These are phyloP conservation scores for Tiliacea aurago DNA, from an alignment of 2,888 invertebrate genomes.

Conservation along the genomic window DNA sequence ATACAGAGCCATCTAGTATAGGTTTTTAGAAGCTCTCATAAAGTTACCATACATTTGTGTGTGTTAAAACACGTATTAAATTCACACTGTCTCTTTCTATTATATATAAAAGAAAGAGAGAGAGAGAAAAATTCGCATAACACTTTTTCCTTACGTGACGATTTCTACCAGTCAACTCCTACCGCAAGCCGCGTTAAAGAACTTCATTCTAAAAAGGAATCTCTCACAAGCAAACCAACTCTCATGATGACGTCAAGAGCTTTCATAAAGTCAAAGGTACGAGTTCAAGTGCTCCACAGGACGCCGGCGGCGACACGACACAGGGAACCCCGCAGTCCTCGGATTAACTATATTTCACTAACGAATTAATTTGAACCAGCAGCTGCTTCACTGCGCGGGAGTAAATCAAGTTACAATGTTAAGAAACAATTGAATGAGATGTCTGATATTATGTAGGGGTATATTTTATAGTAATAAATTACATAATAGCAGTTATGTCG, in stretches of 20 bases:
- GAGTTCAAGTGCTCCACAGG: slow-evolving; percentile 75
- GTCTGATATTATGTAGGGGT: not conserved
- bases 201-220: not conserved
- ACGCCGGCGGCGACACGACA: slow-evolving; percentile 71
- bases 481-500: too few relatives aligned
- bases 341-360: slow-evolving; percentile 74
- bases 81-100: too few relatives aligned
- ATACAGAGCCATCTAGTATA: too few relatives aligned
- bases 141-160: too few relatives aligned
- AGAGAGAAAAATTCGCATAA: too few relatives aligned
- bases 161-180: too few relatives aligned
- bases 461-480: not conserved
- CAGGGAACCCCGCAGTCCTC: slow-evolving; percentile 68
- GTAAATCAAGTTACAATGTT: slow-evolving; percentile 33
- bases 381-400: slow-evolving; percentile 37
- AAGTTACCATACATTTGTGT: too few relatives aligned
- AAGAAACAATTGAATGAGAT: slow-evolving; percentile 24
- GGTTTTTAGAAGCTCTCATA: too few relatives aligned
- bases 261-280: slow-evolving; percentile 58
- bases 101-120: too few relatives aligned
- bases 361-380: slow-evolving; percentile 78
- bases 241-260: slow-evolving; percentile 53
- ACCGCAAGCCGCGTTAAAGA: too few relatives aligned
- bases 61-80: too few relatives aligned
- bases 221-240: slow-evolving; percentile 7